These are phyloP conservation scores for Bufo gargarizans DNA, from an alignment of 2,113 vertebrate species.

Conservation along the genomic window DNA sequence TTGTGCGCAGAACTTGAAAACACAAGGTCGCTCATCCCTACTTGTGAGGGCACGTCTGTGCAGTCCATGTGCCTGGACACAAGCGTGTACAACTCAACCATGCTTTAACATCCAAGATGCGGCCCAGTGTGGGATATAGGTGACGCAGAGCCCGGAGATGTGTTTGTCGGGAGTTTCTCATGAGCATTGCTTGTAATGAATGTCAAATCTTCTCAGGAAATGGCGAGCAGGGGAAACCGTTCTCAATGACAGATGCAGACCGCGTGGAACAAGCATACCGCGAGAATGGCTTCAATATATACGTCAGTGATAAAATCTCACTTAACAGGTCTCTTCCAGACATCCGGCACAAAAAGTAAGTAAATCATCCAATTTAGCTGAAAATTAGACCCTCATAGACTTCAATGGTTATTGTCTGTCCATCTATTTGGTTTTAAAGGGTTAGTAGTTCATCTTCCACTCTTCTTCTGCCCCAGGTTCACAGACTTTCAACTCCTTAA, in stretches of 20 bases:
- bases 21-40: no score
- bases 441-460: no score
- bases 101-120: background rate
- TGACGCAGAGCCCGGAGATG: no score
- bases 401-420: background rate
- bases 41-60: no score
- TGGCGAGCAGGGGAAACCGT: conserved; percentile 92
- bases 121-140: background rate
- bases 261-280: conserved; percentile 92
- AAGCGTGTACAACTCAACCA: no score
- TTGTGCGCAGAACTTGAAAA: no score
- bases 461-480: no score
- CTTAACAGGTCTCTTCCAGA: conserved; percentile 95
- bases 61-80: no score
- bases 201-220: conserved; percentile 75
- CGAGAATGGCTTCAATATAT: conserved; percentile 98
- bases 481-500: no score
- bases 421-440: no score
- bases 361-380: conserved; percentile 29
- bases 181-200: background rate
- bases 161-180: background rate
- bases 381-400: no score
- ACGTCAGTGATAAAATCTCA: conserved; percentile 94
- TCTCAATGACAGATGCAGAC: conserved; percentile 86
- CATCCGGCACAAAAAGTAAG: conserved; percentile 95